Evolutionary conservation across 2,888 invertebrate genomes (phyloP).

Genomic region (Itoplectis maculator): DNA sequence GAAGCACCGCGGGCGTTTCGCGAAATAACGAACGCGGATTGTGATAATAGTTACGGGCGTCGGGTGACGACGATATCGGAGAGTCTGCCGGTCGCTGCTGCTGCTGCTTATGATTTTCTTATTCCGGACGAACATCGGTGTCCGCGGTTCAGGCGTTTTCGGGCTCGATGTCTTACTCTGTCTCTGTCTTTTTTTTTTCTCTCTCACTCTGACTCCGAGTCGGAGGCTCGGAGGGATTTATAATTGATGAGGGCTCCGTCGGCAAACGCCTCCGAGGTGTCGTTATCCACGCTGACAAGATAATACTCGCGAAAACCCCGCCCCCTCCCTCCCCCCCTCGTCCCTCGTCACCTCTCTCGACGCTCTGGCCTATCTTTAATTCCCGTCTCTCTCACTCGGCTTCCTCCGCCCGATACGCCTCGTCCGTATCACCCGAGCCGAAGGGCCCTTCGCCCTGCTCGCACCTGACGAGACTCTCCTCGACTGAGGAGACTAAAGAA

Average conservation of each 20-base stretch:
- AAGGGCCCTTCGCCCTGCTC: constrained; percentile 72
- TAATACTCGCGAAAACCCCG: constrained; percentile 80
- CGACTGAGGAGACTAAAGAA: constrained; percentile 72
- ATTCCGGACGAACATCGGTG: constrained; percentile 61
- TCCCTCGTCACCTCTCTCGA: constrained; percentile 66
- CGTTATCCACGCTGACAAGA: constrained; percentile 82
- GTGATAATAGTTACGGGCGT: no score
- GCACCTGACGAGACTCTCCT: constrained; percentile 76
- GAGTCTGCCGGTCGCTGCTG: no score
- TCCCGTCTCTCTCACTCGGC: constrained; percentile 62
- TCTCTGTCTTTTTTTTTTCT: constrained; percentile 5
- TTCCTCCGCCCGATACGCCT: constrained; percentile 68
- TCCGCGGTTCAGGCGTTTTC: constrained; percentile 47
- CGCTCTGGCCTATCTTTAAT: constrained; percentile 55
- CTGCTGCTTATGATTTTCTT: constrained; percentile 55
- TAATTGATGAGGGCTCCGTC: constrained; percentile 81
- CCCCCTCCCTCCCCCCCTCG: constrained; percentile 54
- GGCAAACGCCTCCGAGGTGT: constrained; percentile 80
- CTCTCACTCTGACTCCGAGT: constrained; percentile 30
- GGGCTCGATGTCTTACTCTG: constrained; percentile 27
- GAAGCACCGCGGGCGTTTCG: neutral
- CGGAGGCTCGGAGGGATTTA: constrained; percentile 75
- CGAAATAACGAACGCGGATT: neutral
- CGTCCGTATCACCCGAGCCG: constrained; percentile 76
- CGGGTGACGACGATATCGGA: constrained; percentile 58